Evolutionary conservation across 1,140 invertebrate genomes (phyloP).

Genomic region (Bilobella aurantiaca): DNA sequence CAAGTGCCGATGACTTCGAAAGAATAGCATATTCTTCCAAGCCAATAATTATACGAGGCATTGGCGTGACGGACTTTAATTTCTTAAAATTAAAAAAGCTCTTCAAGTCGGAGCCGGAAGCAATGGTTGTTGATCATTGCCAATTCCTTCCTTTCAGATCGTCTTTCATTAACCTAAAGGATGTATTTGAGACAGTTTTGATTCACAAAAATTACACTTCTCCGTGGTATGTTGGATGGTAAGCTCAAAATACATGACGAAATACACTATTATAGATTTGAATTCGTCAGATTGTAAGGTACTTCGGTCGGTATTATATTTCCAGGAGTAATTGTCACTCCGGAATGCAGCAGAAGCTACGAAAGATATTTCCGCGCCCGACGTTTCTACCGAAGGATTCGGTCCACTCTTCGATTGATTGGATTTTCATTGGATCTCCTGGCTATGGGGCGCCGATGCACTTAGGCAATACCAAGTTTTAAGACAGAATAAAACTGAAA

Average conservation of each 20-base stretch:
- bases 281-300: too few species aligned
- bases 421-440: conserved; percentile 77
- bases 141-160: conserved; percentile 48
- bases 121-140: conserved; percentile 41
- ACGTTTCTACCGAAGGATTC: conserved; percentile 53
- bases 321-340: conserved; percentile 48
- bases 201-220: conserved; percentile 32
- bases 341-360: conserved; percentile 41
- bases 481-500: neutral
- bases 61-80: conserved; percentile 42
- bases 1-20: conserved; percentile 51
- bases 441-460: conserved; percentile 86
- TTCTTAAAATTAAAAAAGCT: conserved; percentile 42
- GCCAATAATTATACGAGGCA: conserved; percentile 65
- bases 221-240: conserved; percentile 50
- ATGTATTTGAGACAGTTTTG: conserved; percentile 40
- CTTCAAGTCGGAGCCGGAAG: conserved; percentile 38
- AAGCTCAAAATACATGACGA: too few species aligned
- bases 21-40: conserved; percentile 60
- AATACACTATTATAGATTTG: too few species aligned
- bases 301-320: neutral
- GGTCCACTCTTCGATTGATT: conserved; percentile 80
- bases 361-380: conserved; percentile 45
- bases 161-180: conserved; percentile 41
- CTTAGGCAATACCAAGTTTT: conserved; percentile 49